Base-by-base conservation (phyloP, 2,797 vertebrate species). In the Pipistrellus nathusii region DNA sequence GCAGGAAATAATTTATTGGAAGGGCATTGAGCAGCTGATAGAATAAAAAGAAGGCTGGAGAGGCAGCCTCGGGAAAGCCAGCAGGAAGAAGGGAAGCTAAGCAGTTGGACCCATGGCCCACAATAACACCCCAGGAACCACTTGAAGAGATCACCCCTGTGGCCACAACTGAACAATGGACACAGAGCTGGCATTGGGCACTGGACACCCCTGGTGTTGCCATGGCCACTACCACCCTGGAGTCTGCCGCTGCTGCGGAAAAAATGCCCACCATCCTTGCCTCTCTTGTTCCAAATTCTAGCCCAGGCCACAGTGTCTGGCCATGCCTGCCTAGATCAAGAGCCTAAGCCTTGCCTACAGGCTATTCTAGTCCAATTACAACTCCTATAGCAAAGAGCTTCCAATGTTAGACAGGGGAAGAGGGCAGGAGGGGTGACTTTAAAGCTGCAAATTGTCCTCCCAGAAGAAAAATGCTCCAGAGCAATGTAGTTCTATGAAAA, bases 391-490 rank as follows among this genome's bases (percentile, higher is more conserved):
- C 23, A 78, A 80, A 90, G 14, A 85, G 21, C 38, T 76, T 68
- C 85, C 15, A 8, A 55, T 85, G 62, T 53, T 20, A 15, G 41
- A 12, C 48, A 82, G 18, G 48, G 23, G 23, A 27, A 27, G 55
- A 11, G 23, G 23, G 23, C 23, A 59, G 55, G 55, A 27, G 55
- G 55, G 23, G 10, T 59, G 23, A 59, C 12, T 64, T 64, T 17
- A 51, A 90, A 35, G 38, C 38, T 80, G 9, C 41, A 73, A 78
- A 72, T 20, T 55, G 25, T 53, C 32, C 35, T 91, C 14, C 51
- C 30, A 51, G 30, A 80, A 86, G 66, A 88, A 75, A 93, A 93
- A 53, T 44, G 35, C 41, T 68, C 83, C 38, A 80, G 48, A 80
- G 46, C 51, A 71, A 51, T 12, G 27, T 23, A 13, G 7, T 91